Percentiles rank a stretch among this genome's conserved stretches.
These are phyloP conservation scores for Capromys pilorides DNA, from an alignment of 2,797 vertebrate genomes.

Conservation along the genomic window DNA sequence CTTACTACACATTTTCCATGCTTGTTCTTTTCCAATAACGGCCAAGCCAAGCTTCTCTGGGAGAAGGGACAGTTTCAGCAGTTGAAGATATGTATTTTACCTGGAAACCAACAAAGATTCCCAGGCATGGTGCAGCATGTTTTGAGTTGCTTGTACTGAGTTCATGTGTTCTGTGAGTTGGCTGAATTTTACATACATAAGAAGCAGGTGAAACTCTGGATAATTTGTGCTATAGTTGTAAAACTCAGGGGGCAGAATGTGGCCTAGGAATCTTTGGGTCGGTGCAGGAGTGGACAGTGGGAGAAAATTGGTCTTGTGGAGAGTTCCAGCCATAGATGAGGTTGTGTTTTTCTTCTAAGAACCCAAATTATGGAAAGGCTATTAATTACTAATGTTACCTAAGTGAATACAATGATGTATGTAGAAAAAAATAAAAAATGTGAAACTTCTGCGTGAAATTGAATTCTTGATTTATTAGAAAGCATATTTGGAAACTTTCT, in stretches of 20 bases:
- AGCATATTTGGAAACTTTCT: neutral
- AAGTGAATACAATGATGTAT: neutral
- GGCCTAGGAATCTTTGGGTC: neutral
- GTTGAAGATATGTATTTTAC: neutral
- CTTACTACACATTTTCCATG: neutral
- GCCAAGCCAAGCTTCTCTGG: neutral
- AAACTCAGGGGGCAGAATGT: neutral
- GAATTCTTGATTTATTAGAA: constrained; percentile 24
- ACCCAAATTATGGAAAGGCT: neutral
- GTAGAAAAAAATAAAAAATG: neutral
- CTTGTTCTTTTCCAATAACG: neutral
- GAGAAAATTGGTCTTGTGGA: neutral
- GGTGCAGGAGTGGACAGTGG: neutral
- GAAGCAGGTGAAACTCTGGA: neutral
- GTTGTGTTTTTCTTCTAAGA: constrained; percentile 42
- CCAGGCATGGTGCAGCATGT: neutral
- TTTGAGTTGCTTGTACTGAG: neutral
- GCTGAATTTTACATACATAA: neutral
- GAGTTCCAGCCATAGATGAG: neutral
- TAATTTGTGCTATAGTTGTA: neutral
- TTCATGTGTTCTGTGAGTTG: neutral
- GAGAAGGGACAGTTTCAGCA: neutral
- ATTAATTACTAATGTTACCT: neutral
- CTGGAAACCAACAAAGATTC: neutral
- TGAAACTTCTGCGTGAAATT: neutral